Evolutionary conservation across 2,797 vertebrate genomes (phyloP), one percentile per base, ranked within the genome.

Genomic region (Ispidina picta): DNA sequence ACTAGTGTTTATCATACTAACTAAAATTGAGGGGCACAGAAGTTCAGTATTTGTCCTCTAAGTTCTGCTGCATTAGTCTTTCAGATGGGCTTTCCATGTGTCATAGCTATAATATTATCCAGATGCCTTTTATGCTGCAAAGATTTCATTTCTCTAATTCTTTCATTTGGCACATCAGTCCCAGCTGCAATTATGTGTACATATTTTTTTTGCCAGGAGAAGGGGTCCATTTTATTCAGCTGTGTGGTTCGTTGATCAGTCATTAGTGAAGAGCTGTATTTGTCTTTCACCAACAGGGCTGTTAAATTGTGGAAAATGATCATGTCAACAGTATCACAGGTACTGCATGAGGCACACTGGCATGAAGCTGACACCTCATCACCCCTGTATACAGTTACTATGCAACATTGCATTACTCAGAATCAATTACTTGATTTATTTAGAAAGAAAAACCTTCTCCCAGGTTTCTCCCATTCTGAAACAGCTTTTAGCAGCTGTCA

Each of bases 401-500:
- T 2, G 3, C 11, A 44, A 39, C 28, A 35, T 5, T 64, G 62
- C 39, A 86, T 89, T 87, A 71, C 37, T 87, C 43, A 41, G 39
- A 76, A 73, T 46, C 65, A 78, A 79, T 86, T 23, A 51, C 41
- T 60, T 92, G 31, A 68, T 74, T 89, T 87, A 59, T 72, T 70
- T 52, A 72, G 43, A 93, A 89, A 74, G 71, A 91, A 94, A 88
- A 62, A 20, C 10, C 12, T 39, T 85, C 71, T 90, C 55, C n/a
- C 35, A 49, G 14, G 48, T 92, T 94, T 94, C 86, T 92, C 84
- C 86, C 86, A 90, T 93, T 87, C 66, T 89, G 76, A 73, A 93
- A 91, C 14, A 43, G 20, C 43, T 81, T 75, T 83, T 73, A 88
- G 79, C 17, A 91, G 63, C 46, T 70, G 70, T 35, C 66, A 87